These are phyloP conservation scores for Chiloscyllium punctatum DNA, from an alignment of 2,797 vertebrate species.

Conservation along the genomic window DNA sequence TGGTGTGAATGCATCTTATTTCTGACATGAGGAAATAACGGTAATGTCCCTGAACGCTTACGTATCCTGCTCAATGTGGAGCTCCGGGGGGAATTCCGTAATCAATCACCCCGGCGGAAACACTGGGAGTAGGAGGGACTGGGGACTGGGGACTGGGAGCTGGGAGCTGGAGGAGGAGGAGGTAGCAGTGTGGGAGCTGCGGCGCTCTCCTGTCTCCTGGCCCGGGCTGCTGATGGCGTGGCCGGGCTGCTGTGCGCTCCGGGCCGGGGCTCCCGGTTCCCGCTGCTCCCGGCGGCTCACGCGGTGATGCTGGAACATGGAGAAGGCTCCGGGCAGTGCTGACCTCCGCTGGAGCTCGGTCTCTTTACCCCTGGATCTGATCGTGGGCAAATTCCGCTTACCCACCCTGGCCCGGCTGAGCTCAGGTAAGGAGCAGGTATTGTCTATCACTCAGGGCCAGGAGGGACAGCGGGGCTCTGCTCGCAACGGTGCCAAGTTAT, in stretches of 20 bases:
- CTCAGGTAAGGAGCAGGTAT: constrained; percentile 63
- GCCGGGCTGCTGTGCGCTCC: no score
- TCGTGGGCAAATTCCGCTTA: constrained; percentile 88
- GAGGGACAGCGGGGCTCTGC: no score
- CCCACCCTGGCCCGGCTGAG: constrained; percentile 80
- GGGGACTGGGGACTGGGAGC: no score
- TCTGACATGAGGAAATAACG: no score
- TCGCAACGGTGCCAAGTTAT: neutral
- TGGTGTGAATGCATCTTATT: no score
- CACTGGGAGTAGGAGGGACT: no score
- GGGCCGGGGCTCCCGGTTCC: neutral
- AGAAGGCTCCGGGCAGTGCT: constrained; percentile 81
- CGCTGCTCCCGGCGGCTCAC: constrained; percentile 42
- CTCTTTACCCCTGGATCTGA: constrained; percentile 82
- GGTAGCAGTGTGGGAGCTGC: neutral
- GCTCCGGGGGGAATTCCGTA: neutral
- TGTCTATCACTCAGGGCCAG: no score
- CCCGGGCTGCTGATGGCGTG: no score
- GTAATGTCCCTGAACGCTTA: no score
- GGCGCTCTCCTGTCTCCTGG: no score
- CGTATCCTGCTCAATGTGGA: neutral
- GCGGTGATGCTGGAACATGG: constrained; percentile 78
- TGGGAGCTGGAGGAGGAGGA: no score
- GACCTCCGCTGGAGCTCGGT: constrained; percentile 84
- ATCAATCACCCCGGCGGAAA: no score